Percentiles rank a stretch among this genome's conserved stretches.
Conservation (phyloP, 1,140 invertebrate species). For the Mercenaria mercenaria region DNA sequence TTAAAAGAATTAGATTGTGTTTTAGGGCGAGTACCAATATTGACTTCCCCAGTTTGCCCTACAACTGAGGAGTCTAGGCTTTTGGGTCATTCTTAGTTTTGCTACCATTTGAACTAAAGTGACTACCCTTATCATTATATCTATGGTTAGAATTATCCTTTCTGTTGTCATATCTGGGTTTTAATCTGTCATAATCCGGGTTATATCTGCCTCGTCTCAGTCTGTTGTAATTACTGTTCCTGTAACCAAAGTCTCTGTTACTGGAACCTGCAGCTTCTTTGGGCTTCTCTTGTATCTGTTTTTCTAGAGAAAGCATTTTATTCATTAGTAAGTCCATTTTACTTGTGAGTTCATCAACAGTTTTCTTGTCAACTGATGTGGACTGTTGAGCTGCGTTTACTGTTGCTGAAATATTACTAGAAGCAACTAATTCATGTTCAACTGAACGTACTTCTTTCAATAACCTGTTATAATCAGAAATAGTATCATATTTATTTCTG, state of each 20-base stretch:
- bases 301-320: not conserved
- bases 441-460: not conserved
- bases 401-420: not conserved
- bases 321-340: not conserved
- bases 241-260: not conserved
- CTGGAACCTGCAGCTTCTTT: not conserved
- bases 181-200: no score
- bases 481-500: constrained; percentile 20
- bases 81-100: not conserved
- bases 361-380: not conserved
- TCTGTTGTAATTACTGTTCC: not conserved
- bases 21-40: not conserved
- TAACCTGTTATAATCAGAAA: not conserved
- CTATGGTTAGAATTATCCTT: not conserved
- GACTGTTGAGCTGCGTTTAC: not conserved
- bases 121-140: not conserved
- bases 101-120: not conserved
- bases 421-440: not conserved
- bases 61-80: not conserved
- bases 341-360: not conserved
- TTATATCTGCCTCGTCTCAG: not conserved
- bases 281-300: not conserved
- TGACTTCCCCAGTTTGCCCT: not conserved
- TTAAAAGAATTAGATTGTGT: not conserved
- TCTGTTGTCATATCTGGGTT: no score